A percentile compares a stretch with the other conserved stretches of the same genome.
phyloP scores from a whole-genome alignment of 30 jellyfish, hydroid and myxozoan species.

The Morbakka virulenta region DNA sequence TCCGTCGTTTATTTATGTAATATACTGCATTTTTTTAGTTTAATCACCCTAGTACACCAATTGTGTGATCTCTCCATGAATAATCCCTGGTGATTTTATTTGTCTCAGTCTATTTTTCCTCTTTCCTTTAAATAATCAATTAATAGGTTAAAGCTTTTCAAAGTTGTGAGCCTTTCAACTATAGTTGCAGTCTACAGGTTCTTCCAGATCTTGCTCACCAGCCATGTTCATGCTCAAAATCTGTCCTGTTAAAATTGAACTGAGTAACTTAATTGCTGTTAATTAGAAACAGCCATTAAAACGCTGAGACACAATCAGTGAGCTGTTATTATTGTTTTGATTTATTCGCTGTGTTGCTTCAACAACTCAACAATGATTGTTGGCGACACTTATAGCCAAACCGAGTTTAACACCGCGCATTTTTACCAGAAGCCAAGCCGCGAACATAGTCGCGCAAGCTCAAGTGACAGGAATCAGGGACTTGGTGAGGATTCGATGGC shows the following conservation, averaged over 20 bases:
- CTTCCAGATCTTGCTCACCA: neutral
- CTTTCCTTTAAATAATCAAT: neutral
- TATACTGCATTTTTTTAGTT: neutral
- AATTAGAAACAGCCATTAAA: neutral
- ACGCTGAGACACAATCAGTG: neutral
- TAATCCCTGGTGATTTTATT: neutral
- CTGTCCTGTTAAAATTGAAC: neutral
- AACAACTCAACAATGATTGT: neutral
- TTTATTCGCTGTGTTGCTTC: neutral
- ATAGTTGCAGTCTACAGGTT: neutral
- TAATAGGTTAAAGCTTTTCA: neutral
- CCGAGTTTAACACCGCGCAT: neutral
- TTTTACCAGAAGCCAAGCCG: neutral
- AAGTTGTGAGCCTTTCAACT: neutral
- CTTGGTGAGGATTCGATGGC: neutral
- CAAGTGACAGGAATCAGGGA: neutral
- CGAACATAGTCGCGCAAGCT: neutral
- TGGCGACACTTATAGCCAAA: neutral
- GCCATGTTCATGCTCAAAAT: neutral
- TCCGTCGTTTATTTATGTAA: neutral
- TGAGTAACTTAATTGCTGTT: neutral
- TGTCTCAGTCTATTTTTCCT: neutral
- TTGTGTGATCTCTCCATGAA: neutral
- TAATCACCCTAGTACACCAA: neutral
- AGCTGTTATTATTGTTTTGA: neutral